Base-by-base conservation (phyloP, 1,140 invertebrate genomes). In the Cotesia glomerata region DNA sequence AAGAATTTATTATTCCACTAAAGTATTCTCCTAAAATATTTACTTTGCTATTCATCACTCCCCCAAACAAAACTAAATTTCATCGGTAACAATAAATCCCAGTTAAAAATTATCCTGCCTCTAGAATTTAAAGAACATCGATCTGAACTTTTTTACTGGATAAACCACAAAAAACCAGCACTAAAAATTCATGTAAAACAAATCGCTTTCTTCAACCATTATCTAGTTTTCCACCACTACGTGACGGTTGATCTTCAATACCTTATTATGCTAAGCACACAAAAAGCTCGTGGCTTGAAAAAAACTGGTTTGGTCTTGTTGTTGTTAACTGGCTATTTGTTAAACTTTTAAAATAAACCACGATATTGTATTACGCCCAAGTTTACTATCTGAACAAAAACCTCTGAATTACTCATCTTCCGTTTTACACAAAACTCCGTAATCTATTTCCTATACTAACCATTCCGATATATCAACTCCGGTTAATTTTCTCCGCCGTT, bases 241-340 rank as follows among this genome's bases (percentile, higher is more conserved):
- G 61, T 36, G 61, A 34, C 14, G 34, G 14, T 64, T 45, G 62
- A n/a, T 49, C n/a, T 64, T 64, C 36, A 64, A 64, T 64, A 16
- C 32, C 62, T 18, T 64, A 64, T 64, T 64, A 64, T 64, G 36
- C 35, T 16, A 64, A 64, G 62, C 45, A 64, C 18, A 14, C 7
- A 13, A 64, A 35, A 39, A n/a, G 35, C 11, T 18, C 45, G 45
- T 9, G 45, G 36, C 39, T 45, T 45, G 11, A 45, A 45, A 45
- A 45, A 45, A 45, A 7, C 11, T 45, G 39, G 3, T 11, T 45
- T 14, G 39, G 16, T 36, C 18, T 49, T n/a, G 7, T 49, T n/a
- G 35, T 35, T 64, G 62, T 64, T 64, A 64, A 45, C n/a, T 64
- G 13, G 14, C 14, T 36, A 35, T 64, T 49, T 26, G 39, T n/a